phyloP scores from a whole-genome alignment of 2,113 vertebrate species.

The Tupaia tana region DNA sequence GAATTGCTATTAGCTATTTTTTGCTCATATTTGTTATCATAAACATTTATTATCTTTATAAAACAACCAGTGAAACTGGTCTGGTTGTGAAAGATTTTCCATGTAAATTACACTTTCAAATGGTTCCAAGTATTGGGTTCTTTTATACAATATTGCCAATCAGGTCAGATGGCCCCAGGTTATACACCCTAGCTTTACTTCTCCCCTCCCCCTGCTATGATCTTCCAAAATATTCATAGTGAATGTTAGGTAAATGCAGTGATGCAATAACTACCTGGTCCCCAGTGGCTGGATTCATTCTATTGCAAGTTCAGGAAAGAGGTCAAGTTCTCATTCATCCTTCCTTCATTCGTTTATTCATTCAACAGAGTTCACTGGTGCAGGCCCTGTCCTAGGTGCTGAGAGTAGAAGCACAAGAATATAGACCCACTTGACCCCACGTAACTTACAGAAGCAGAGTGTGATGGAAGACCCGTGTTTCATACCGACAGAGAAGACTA shows the following conservation, averaged over 20 bases:
- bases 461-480: background rate
- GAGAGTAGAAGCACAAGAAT: background rate
- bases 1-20: background rate
- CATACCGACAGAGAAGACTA: background rate
- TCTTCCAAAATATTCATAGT: background rate
- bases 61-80: conserved; percentile 33
- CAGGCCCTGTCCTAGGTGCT: conserved; percentile 24
- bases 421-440: background rate
- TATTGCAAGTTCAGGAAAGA: background rate
- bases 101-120: background rate
- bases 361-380: background rate
- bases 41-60: conserved; percentile 16
- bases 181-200: background rate
- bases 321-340: background rate
- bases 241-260: background rate
- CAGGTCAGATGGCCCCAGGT: background rate
- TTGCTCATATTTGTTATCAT: conserved; percentile 8
- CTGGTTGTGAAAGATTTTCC: background rate
- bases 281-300: background rate
- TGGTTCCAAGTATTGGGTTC: background rate
- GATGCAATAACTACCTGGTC: background rate
- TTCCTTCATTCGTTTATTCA: background rate
- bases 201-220: background rate
- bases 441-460: background rate
- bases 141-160: background rate